These are phyloP conservation scores for Heteropelma amictum DNA, from an alignment of 2,888 invertebrate species.

Conservation along the genomic window DNA sequence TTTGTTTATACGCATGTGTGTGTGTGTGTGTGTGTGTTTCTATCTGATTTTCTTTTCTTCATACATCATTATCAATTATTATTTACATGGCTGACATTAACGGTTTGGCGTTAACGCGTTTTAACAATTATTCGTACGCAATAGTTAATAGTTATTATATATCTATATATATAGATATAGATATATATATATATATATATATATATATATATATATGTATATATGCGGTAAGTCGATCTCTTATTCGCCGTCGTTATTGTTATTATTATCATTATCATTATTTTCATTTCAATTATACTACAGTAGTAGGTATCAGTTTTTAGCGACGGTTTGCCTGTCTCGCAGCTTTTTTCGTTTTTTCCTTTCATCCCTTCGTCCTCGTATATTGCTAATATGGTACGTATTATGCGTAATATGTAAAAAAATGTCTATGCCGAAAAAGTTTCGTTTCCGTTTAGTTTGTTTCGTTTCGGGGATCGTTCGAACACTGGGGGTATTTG, in stretches of 20 bases:
- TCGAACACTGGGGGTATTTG: conserved; percentile 48
- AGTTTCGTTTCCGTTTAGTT: neutral
- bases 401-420: conserved; percentile 51
- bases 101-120: conserved; percentile 51
- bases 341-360: conserved; percentile 7
- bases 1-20: conserved; percentile 10
- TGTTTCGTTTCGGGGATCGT: conserved; percentile 21
- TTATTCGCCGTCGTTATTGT: conserved; percentile 37
- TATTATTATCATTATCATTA: conserved; percentile 7
- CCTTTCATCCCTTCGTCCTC: neutral
- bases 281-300: conserved; percentile 14
- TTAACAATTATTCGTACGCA: conserved; percentile 54
- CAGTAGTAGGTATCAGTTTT: conserved; percentile 31
- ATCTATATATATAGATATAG: conserved; percentile 39
- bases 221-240: conserved; percentile 51
- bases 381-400: conserved; percentile 25
- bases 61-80: conserved; percentile 46
- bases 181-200: conserved; percentile 34
- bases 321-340: conserved; percentile 37
- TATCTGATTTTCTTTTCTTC: neutral
- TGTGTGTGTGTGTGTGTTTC: conserved; percentile 11
- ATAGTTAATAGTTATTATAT: conserved; percentile 49
- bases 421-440: conserved; percentile 43
- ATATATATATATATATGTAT: conserved; percentile 40
- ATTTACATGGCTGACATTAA: conserved; percentile 59